Evolutionary conservation across 2,888 invertebrate species (phyloP).

Genomic region (Stenoptilia bipunctidactyla): DNA sequence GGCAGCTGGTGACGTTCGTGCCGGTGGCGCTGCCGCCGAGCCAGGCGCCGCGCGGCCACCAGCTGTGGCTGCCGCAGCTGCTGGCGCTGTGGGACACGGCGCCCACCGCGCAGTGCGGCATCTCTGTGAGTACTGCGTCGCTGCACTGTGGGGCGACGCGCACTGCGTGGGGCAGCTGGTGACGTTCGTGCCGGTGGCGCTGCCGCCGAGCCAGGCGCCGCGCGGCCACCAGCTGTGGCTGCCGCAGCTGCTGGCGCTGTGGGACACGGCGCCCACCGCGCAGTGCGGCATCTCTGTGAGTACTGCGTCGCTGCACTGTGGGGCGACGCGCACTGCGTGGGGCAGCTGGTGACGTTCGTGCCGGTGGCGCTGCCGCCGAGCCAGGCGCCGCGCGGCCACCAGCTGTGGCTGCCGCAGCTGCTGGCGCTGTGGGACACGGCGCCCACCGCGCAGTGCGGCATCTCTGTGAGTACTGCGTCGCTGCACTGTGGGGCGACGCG

Average conservation of each 20-base stretch:
- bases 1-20: constrained; percentile 77
- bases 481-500: constrained; percentile 81
- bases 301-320: constrained; percentile 79
- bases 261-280: constrained; percentile 85
- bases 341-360: constrained; percentile 77
- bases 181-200: constrained; percentile 80
- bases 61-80: constrained; percentile 80
- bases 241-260: constrained; percentile 78
- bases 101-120: constrained; percentile 76
- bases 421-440: constrained; percentile 85
- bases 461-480: constrained; percentile 72
- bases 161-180: constrained; percentile 82
- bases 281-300: constrained; percentile 68
- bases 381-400: constrained; percentile 88
- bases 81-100: constrained; percentile 85
- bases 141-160: constrained; percentile 81
- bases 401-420: constrained; percentile 80
- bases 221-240: constrained; percentile 83
- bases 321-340: constrained; percentile 83
- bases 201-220: constrained; percentile 92
- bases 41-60: constrained; percentile 88
- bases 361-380: constrained; percentile 87
- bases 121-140: constrained; percentile 72
- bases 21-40: constrained; percentile 87
- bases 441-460: constrained; percentile 76